Evolutionary conservation across 2,888 invertebrate species (phyloP).

Genomic region (Chymomyza amoena): DNA sequence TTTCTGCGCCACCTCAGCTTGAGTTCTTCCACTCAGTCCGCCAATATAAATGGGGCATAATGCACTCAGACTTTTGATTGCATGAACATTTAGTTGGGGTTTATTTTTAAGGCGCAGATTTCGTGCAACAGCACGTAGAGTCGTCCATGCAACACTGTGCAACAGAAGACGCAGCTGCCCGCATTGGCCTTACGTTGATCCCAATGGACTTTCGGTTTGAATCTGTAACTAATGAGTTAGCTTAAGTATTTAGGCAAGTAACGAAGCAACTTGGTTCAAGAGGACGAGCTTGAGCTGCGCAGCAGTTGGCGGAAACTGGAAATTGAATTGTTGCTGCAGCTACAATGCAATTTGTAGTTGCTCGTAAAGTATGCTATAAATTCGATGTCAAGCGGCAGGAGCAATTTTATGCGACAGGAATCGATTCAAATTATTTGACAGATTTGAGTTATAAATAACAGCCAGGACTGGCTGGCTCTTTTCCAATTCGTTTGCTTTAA

Average conservation of each 20-base stretch:
- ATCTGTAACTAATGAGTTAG: conserved; percentile 50
- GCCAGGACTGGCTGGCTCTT: background rate
- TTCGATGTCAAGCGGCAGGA: conserved; percentile 37
- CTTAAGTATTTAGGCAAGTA: conserved; percentile 46
- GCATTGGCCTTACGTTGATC: background rate
- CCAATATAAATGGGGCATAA: conserved; percentile 27
- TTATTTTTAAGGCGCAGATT: conserved; percentile 25
- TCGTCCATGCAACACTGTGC: conserved; percentile 8
- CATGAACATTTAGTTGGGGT: conserved; percentile 13
- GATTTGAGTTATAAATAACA: conserved; percentile 44
- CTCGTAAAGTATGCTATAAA: conserved; percentile 44
- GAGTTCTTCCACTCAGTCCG: background rate
- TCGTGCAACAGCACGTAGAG: conserved; percentile 35
- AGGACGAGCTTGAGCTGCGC: background rate
- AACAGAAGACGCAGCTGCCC: background rate
- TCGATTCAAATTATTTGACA: conserved; percentile 33
- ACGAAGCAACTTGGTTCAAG: too few species aligned
- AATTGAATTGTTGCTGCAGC: background rate
- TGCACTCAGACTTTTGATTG: conserved; percentile 27
- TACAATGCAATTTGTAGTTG: conserved; percentile 1
- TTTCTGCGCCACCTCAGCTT: background rate
- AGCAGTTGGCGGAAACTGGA: background rate
- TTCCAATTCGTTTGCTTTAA: background rate
- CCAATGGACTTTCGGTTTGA: conserved; percentile 4
- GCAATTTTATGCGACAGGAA: conserved; percentile 39